Evolutionary conservation across 2,797 vertebrate species (phyloP).

Genomic region (Chelmon rostratus): DNA sequence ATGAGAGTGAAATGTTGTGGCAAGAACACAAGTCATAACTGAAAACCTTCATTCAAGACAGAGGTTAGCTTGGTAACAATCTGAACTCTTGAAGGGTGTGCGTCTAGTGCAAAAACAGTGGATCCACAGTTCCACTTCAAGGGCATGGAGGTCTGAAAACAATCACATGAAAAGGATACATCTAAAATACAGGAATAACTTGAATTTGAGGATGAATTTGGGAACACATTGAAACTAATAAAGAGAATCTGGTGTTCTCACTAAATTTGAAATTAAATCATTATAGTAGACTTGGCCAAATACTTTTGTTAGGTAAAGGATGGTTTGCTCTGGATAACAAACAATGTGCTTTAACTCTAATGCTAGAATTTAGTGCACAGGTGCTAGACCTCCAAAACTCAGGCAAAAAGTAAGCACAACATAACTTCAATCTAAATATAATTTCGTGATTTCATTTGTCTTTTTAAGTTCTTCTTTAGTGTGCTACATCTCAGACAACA

Average conservation of each 20-base stretch:
- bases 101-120: conserved; percentile 87
- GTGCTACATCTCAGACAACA: conserved; percentile 40
- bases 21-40: conserved; percentile 49
- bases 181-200: conserved; percentile 32
- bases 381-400: conserved; percentile 33
- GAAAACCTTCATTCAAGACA: conserved; percentile 78
- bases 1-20: conserved; percentile 63
- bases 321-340: conserved; percentile 13
- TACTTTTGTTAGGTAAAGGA: conserved; percentile 5
- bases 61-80: conserved; percentile 70
- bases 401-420: conserved; percentile 31
- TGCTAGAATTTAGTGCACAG: conserved; percentile 56
- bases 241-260: conserved; percentile 8
- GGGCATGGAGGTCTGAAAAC: conserved; percentile 84
- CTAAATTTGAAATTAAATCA: neutral
- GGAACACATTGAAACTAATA: conserved; percentile 15
- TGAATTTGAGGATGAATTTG: conserved; percentile 13
- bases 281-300: conserved; percentile 12
- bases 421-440: conserved; percentile 30
- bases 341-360: conserved; percentile 31
- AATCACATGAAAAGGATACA: conserved; percentile 73
- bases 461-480: conserved; percentile 10
- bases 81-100: conserved; percentile 74
- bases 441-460: neutral
- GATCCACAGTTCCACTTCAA: conserved; percentile 85